Base-by-base conservation (phyloP, 2,113 vertebrate species). In the Rhadina sibilatrix region DNA sequence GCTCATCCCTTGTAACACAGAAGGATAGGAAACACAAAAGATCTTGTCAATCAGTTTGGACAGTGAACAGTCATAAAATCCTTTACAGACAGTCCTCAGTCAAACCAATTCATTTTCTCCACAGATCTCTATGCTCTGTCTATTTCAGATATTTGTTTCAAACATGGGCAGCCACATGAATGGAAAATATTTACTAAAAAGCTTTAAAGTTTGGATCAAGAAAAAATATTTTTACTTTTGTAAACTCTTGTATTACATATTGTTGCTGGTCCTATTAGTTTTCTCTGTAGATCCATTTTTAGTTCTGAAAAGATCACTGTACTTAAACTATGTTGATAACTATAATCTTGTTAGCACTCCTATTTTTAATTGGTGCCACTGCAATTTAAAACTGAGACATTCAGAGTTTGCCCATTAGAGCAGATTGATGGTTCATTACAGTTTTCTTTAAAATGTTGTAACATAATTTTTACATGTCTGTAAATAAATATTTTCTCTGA, bases 401-500 rank as follows among this genome's bases (percentile, higher is more conserved):
- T 72, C 46, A 82, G 54, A 40, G 30, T 94, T 91, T 95, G 57
- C 46, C 87, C 91, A 77, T 74, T 87, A 83, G 57, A 96, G 40
- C 19, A 92, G 87, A 94, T 84, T 74, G 84, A 93, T 83, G 79
- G 63, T 82, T 93, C 92, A 93, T 96, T 77, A 59, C 37, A 70
- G 22, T 82, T 96, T 97, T 95, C 76, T 95, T 97, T 95, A 82
- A 95, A 96, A 97, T 94, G 80, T 87, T 97, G 97, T 98, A 97
- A 97, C 92, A 97, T 98, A 97, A 96, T 97, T 97, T 97, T 97
- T 97, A 97, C 97, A 96, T 97, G 96, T 97, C 96, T 97, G 97
- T 98, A 98, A 98, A 98, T 98, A 98, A 97, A 98, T 96, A 97
- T 97, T 97, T 98, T 97, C 91, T 97, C 96, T 95, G 95, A 97